These are phyloP conservation scores for Sparus aurata DNA, from an alignment of 2,797 vertebrate species.

Conservation along the genomic window DNA sequence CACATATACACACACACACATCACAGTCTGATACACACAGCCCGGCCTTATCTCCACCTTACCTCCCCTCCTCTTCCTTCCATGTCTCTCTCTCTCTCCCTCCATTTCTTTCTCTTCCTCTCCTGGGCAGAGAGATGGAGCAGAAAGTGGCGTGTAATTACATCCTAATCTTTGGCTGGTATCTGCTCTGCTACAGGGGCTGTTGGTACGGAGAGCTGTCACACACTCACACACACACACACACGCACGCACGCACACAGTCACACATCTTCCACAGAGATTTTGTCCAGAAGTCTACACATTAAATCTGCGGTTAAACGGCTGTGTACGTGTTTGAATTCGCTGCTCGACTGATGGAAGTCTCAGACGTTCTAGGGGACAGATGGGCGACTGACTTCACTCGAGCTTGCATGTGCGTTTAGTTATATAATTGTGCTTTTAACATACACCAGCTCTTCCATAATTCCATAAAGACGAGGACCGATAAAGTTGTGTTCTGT, in stretches of 20 bases:
- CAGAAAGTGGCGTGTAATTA: slow-evolving; percentile 85
- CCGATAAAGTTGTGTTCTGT: slow-evolving; percentile 46
- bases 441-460: slow-evolving; percentile 45
- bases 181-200: slow-evolving; percentile 79
- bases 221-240: slow-evolving; percentile 54
- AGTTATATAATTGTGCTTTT: slow-evolving; percentile 69
- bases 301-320: slow-evolving; percentile 69
- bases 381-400: slow-evolving; percentile 68
- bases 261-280: slow-evolving; percentile 56
- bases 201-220: slow-evolving; percentile 71
- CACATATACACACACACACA: slow-evolving; percentile 19
- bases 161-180: slow-evolving; percentile 83
- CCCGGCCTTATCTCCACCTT: slow-evolving; percentile 70
- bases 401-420: slow-evolving; percentile 44
- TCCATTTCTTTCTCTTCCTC: slow-evolving; percentile 65
- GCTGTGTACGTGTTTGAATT: slow-evolving; percentile 38
- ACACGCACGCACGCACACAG: slow-evolving; percentile 32
- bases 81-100: slow-evolving; percentile 28
- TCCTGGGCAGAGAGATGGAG: slow-evolving; percentile 78
- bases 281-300: slow-evolving; percentile 70
- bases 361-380: slow-evolving; percentile 44
- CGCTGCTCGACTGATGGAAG: slow-evolving; percentile 62
- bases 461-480: slow-evolving; percentile 45
- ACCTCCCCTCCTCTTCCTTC: slow-evolving; percentile 56
- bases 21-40: slow-evolving; percentile 35